Percentiles rank a stretch among this genome's conserved stretches.
These are phyloP conservation scores for Drosophila basisetae DNA, from an alignment of 2,888 invertebrate species.

Conservation along the genomic window DNA sequence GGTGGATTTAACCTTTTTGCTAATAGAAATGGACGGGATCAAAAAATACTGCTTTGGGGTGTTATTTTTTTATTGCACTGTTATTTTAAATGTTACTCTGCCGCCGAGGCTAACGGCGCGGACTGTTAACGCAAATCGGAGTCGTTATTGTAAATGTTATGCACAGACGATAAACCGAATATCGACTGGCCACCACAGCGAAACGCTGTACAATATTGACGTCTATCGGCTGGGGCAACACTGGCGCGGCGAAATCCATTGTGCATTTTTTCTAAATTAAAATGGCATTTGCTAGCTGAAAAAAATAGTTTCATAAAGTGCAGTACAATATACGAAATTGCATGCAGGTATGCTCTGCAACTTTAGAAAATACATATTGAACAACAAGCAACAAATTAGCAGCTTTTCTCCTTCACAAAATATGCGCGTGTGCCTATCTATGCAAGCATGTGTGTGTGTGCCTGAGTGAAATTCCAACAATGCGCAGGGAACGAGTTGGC, in stretches of 20 bases:
- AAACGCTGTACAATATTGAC: slow-evolving; percentile 16
- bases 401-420: slow-evolving; percentile 44
- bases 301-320: slow-evolving; percentile 46
- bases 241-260: slow-evolving; percentile 51
- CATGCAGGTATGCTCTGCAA: slow-evolving; percentile 26
- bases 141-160: background rate
- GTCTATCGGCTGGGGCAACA: slow-evolving; percentile 42
- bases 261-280: slow-evolving; percentile 64
- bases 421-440: slow-evolving; percentile 44
- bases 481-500: slow-evolving; percentile 65
- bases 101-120: slow-evolving; percentile 7
- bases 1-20: slow-evolving; percentile 32
- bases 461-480: slow-evolving; percentile 75
- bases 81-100: slow-evolving; percentile 9
- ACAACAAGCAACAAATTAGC: slow-evolving; percentile 16
- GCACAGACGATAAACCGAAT: slow-evolving; percentile 2
- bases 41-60: background rate
- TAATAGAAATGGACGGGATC: slow-evolving; percentile 45
- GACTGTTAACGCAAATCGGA: slow-evolving; percentile 19
- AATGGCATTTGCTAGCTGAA: slow-evolving; percentile 44
- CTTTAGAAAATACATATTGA: slow-evolving; percentile 4
- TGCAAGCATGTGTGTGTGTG: slow-evolving; percentile 45
- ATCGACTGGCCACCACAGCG: slow-evolving; percentile 18
- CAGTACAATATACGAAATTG: slow-evolving; percentile 21
- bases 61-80: background rate